Base-by-base conservation (phyloP, 2,888 invertebrate genomes). In the Prenolepis imparis region DNA sequence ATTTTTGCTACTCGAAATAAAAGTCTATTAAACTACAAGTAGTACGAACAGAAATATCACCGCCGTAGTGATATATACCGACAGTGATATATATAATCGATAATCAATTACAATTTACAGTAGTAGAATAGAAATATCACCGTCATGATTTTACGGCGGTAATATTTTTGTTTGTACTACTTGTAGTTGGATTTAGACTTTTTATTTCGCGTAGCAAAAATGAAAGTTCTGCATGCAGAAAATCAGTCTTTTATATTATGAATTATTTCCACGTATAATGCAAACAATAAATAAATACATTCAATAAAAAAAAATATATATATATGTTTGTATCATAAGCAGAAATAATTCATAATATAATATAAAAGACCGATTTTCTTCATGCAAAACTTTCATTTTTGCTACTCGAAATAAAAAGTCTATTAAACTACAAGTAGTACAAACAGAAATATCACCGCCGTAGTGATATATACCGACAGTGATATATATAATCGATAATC, bases 331-430 rank as follows among this genome's bases (percentile, higher is more conserved):
- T 39, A 8, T 18, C 6, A 21, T 52, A 21, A 12, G 8, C 39
- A 12, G 2, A 12, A 77, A 67, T 67, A 77, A 39, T 55, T 36
- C 32, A 48, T 21, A 21, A 74, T 59, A n/a, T n/a, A n/a, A n/a
- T 59, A 28, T 18, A 74, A 74, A 74, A 74, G 64, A 21, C 11
- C 15, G 63, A 48, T 44, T 74, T 74, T 74, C 64, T 64, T 15
- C 44, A 63, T 32, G 44, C 3, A 32, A 9, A 74, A 64, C 64
- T 67, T 55, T 75, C 8, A n/a, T 11, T 66, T 75, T 36, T 74
- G 3, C 1, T 28, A 18, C 21, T 15, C 44, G 15, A 21, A 74
- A 74, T 74, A 32, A 74, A 74, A 6, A 15, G 9, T 21, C 8
- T n/a, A 44, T 18, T 15, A 32, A 48, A 48, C 32, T 64, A n/a